These are phyloP conservation scores for Phymorhynchus buccinoides DNA, from an alignment of 1,140 invertebrate genomes.

Conservation along the genomic window DNA sequence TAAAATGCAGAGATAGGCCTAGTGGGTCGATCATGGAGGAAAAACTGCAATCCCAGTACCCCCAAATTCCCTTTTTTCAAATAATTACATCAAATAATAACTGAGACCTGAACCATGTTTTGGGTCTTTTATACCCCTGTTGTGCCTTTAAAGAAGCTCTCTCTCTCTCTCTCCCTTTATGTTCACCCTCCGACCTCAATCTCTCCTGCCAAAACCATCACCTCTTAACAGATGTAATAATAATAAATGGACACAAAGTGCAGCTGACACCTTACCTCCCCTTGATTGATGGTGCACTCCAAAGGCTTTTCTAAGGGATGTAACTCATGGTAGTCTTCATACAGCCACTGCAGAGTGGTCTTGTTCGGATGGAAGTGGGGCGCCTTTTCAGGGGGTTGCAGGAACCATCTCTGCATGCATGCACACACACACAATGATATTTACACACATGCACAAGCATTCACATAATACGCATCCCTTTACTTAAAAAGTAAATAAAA, in stretches of 20 bases:
- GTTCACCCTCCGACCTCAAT: background rate
- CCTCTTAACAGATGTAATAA: background rate
- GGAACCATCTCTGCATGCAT: slow-evolving; percentile 29
- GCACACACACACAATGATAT: slow-evolving; percentile 16
- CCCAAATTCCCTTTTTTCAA: no score
- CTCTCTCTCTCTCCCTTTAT: background rate
- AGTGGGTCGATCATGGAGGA: no score
- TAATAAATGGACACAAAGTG: background rate
- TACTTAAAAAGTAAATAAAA: no score
- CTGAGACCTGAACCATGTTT: no score
- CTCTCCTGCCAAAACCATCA: background rate
- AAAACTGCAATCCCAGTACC: no score
- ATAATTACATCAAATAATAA: no score
- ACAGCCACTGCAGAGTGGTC: slow-evolving; percentile 75
- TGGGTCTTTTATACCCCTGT: no score
- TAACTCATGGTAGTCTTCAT: slow-evolving; percentile 73
- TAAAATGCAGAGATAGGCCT: no score
- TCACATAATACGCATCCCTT: background rate
- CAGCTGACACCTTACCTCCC: slow-evolving; percentile 64
- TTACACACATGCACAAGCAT: background rate
- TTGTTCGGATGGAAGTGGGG: slow-evolving; percentile 75
- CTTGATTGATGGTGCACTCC: slow-evolving; percentile 74
- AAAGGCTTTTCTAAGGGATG: slow-evolving; percentile 66
- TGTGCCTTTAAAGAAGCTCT: no score
- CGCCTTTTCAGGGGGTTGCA: slow-evolving; percentile 64